Evolutionary conservation across 2,113 vertebrate species (phyloP).

Genomic region (Ailurus styani): DNA sequence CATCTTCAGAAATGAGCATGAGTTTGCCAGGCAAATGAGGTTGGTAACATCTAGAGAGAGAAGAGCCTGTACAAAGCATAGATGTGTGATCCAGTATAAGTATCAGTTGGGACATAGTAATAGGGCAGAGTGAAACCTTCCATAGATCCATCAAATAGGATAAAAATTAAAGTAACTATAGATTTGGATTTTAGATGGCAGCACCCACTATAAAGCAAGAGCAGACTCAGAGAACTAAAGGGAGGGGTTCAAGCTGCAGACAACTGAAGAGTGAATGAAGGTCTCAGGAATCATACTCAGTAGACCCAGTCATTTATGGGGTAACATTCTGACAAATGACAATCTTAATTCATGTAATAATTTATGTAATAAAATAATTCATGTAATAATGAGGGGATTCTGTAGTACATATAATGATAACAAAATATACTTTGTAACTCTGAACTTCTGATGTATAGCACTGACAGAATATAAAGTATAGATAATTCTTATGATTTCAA

Average conservation of each 20-base stretch:
- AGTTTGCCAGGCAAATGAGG: background rate
- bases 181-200: background rate
- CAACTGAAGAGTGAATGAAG: background rate
- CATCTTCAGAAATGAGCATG: background rate
- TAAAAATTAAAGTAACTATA: background rate
- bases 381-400: background rate
- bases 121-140: background rate
- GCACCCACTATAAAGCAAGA: background rate
- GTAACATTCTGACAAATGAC: background rate
- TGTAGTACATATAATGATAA: background rate
- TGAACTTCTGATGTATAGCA: background rate
- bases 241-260: background rate
- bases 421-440: background rate
- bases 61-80: background rate
- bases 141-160: background rate
- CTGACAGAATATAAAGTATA: background rate
- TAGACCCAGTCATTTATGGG: background rate
- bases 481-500: background rate
- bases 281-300: background rate
- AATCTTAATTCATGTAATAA: background rate
- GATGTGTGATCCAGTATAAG: background rate
- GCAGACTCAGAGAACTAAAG: background rate
- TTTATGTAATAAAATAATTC: background rate
- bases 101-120: background rate
- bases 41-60: background rate